Conservation (phyloP, 2,888 invertebrate genomes). For the Cataglyphis rosenhaueri region DNA sequence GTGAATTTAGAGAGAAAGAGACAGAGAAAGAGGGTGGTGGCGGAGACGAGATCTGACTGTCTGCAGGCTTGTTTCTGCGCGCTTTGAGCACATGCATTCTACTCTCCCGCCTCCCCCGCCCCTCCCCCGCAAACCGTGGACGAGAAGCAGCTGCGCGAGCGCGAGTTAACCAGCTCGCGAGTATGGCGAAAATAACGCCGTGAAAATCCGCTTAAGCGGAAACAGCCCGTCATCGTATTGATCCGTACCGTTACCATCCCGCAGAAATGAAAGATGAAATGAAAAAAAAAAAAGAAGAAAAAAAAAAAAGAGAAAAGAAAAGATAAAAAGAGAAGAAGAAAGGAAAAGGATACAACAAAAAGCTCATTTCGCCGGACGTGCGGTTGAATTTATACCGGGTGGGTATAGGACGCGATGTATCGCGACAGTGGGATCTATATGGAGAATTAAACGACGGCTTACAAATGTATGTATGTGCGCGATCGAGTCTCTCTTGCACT, state of each 20-base stretch:
- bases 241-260: slow-evolving; percentile 49
- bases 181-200: slow-evolving; percentile 72
- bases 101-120: slow-evolving; percentile 44
- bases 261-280: slow-evolving; percentile 48
- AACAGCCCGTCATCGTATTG: slow-evolving; percentile 61
- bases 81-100: slow-evolving; percentile 70
- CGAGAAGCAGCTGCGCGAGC: slow-evolving; percentile 30
- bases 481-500: slow-evolving; percentile 49
- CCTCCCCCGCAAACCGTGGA: slow-evolving; percentile 50
- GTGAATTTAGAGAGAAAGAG: slow-evolving; percentile 39
- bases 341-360: slow-evolving; percentile 45
- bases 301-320: not conserved
- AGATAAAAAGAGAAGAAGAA: slow-evolving; percentile 1
- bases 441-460: slow-evolving; percentile 53
- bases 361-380: slow-evolving; percentile 52
- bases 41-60: slow-evolving; percentile 60
- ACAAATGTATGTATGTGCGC: slow-evolving; percentile 42
- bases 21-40: slow-evolving; percentile 14
- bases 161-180: slow-evolving; percentile 69
- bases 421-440: slow-evolving; percentile 43
- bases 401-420: slow-evolving; percentile 39
- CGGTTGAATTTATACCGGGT: slow-evolving; percentile 47
- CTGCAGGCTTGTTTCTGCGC: slow-evolving; percentile 70
- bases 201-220: slow-evolving; percentile 69
- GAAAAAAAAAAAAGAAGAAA: not conserved